Base-by-base conservation (phyloP, 2,888 invertebrate species). In the Syrista parreyssii region DNA sequence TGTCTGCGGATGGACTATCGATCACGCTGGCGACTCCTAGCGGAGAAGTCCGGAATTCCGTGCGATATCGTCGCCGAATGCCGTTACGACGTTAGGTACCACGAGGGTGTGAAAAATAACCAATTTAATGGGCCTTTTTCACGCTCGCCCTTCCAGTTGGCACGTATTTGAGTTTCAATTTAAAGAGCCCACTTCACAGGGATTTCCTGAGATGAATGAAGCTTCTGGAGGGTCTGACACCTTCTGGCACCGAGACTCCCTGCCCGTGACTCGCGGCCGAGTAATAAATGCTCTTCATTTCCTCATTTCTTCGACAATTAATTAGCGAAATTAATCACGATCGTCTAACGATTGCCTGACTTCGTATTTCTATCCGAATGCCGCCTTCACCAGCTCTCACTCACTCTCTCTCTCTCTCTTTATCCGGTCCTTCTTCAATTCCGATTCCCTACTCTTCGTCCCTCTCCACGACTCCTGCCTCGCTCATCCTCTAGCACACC, bases 151-250 rank as follows among this genome's bases (percentile, higher is more conserved):
- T 69, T 75, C 55, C 55, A 55, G 55, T 55, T 55, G 11, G 15
- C 9, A 74, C 77, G 81, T 84, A 77, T 82, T 84, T 81, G 75
- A 78, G 79, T 82, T 84, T 81, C 81, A 84, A 84, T 85, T 84
- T 79, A 80, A 83, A 83, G 82, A 76, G 78, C 68, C 78, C 78
- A 79, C 80, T 83, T 80, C 75, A 68, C 35, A 35, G 76, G 76
- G 78, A 81, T 84, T 79, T 73, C 68, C 36, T 35, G 76, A 80
- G 79, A 82, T 79, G 82, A 83, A 83, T 85, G 77, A 81, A 81
- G 79, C 76, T 32, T 35, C 79, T 75, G 77, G 71, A 79, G 36
- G 30, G 34, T 31, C 74, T 35, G 36, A 74, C 36, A 31, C 74
- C 33, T 23, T 35, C 74, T 33, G n/a, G 32, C 34, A 71, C 40